Evolutionary conservation across 2,888 invertebrate species (phyloP), one percentile per base, ranked within the genome.

Genomic region (Epistrophe grossulariae): DNA sequence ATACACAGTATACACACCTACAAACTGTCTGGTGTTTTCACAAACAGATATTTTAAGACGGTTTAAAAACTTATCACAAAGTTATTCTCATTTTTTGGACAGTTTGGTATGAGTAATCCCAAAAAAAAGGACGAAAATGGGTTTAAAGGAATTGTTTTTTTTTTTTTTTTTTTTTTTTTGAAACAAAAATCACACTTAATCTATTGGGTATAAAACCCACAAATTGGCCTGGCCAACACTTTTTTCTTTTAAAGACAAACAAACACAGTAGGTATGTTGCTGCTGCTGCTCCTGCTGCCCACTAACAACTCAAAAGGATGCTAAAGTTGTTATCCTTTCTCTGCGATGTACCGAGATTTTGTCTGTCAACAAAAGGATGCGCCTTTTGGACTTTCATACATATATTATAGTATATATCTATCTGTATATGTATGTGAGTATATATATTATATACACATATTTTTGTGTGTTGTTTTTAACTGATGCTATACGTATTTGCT

Each of bases 291-390:
- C 6, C 28, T 45, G 15, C n/a, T 66, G 66, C 48, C 66, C 68
- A 24, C 70, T 76, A 77, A 68, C 68, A 68, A 70, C 68, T 35
- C 68, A 60, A 64, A 70, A 82, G 38, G 71, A 64, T 52, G 64
- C 80, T 59, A 62, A 78, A 68, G 73, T 70, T 73, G 76, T 80
- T 76, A 81, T 66, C 71, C 71, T 35, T 81, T 70, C 64, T 60
- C 64, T 52, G 40, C 17, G 71, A 74, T 68, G 45, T 57, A 59
- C 52, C 52, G 72, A 84, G 66, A 68, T 70, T 78, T 55, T 73
- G 74, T 87, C 81, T 82, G 79, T 71, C 79, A 87, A 82, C 79
- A 82, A 83, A 87, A 83, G 79, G 83, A 87, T 87, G 87, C 87
- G 87, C 83, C 82, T 87, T 87, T 79, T 52, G 45, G 45, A 68